These are phyloP conservation scores for Leptobrachium ailaonicum DNA, from an alignment of 2,113 vertebrate genomes.

Conservation along the genomic window DNA sequence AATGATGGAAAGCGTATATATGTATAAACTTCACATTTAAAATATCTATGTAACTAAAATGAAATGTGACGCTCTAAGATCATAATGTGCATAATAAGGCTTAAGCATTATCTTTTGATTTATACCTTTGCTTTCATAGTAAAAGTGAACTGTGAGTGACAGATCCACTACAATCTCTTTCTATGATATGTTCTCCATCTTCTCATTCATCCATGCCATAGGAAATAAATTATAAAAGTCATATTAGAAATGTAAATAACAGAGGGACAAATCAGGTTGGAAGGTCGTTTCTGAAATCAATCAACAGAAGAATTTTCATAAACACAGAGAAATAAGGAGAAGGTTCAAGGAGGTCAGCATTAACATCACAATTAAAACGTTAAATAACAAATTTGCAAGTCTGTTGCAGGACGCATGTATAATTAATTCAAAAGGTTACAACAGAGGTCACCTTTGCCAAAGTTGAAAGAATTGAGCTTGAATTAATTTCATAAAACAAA, in stretches of 20 bases:
- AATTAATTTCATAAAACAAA: no score
- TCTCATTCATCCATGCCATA: not conserved
- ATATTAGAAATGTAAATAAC: not conserved
- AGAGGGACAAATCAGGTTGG: not conserved
- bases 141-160: not conserved
- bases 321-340: not conserved
- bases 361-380: conserved; percentile 34
- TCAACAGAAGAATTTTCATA: conserved; percentile 5
- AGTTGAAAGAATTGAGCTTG: conserved; percentile 18
- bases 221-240: not conserved
- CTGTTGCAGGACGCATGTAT: conserved; percentile 29
- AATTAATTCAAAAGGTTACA: conserved; percentile 28
- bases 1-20: no score
- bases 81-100: no score
- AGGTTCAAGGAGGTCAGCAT: conserved; percentile 30
- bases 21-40: no score
- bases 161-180: not conserved
- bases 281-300: conserved; percentile 10
- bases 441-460: conserved; percentile 18
- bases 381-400: conserved; percentile 47
- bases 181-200: not conserved
- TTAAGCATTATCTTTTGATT: no score
- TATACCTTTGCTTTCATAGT: no score
- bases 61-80: no score
- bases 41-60: no score